Base-by-base conservation (phyloP, 2,888 invertebrate species). In the Temnothorax rugatulus region DNA sequence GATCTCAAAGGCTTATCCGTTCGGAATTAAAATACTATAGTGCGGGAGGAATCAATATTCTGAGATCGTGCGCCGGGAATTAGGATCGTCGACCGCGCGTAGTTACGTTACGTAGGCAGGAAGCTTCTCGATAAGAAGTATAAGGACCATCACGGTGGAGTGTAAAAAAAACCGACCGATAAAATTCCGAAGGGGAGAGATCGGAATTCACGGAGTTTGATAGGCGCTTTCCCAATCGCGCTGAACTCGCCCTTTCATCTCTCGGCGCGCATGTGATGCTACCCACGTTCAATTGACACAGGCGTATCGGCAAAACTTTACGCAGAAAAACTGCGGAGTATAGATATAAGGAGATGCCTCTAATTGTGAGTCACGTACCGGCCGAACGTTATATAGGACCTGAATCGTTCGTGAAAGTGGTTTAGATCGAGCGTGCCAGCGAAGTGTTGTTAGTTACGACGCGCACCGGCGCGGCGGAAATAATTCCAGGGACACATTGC, bases 341-440 rank as follows among this genome's bases (percentile, higher is more conserved):
- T 11, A 29, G 54, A 34, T 57, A 54, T 57, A 68, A 34, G 5
- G 7, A 11, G 57, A 68, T 52, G 21, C 29, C 44, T 79, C 79
- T 59, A 79, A 69, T 69, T 79, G 44, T 69, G 57, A 79, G 57
- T 79, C 79, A 79, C 79, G 57, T 79, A 38, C 21, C 15, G 7
- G 25, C n/a, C 11, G 34, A 69, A 69, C 57, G 79, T 79, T 69
- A 79, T 59, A 59, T 18, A 69, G 57, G 7, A 69, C 11, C 21
- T 15, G 15, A 41, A 41, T 54, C 25, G 38, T 64, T 54, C 15
- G 21, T 50, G 21, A 64, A 57, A 57, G 57, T 41, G 25, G 11
- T 61, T 21, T 44, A 15, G 1, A 68, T 34, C 4, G 34, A 34
- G 54, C 41, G 54, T 21, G 29, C 54, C n/a, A 15, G 76, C 9